Evolutionary conservation across 2,113 vertebrate genomes (phyloP).

Genomic region (Trogon surrucura): DNA sequence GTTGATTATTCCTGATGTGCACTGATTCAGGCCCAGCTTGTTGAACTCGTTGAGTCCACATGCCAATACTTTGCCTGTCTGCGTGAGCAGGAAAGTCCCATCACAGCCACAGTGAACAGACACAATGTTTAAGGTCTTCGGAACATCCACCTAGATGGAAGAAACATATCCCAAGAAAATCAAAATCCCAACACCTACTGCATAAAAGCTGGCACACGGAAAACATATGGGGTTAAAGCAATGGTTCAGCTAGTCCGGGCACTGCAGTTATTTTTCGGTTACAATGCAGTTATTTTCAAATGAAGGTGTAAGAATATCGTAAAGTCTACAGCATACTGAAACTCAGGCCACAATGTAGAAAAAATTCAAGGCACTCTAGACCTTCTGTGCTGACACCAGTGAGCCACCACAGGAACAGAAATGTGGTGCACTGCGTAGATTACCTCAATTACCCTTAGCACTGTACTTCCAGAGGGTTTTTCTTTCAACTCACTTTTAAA

Average conservation of each 20-base stretch:
- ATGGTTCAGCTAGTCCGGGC: neutral
- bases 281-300: neutral
- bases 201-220: neutral
- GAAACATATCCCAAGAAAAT: neutral
- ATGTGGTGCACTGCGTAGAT: neutral
- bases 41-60: slow-evolving; percentile 98
- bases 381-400: neutral
- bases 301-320: neutral
- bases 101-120: slow-evolving; percentile 91
- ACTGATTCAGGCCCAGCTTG: slow-evolving; percentile 95
- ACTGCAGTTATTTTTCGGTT: neutral
- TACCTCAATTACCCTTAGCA: neutral
- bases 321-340: neutral
- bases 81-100: slow-evolving; percentile 93
- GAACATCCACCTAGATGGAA: slow-evolving; percentile 86
- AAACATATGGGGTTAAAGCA: neutral
- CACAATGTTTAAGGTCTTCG: slow-evolving; percentile 88
- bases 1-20: slow-evolving; percentile 94
- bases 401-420: neutral
- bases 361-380: neutral
- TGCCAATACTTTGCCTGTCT: slow-evolving; percentile 93
- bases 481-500: neutral
- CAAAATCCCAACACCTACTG: neutral
- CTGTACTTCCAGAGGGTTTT: neutral
- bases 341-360: neutral